Evolutionary conservation across 1,140 invertebrate genomes (phyloP).

Genomic region (Brachionus rotundiformis): DNA sequence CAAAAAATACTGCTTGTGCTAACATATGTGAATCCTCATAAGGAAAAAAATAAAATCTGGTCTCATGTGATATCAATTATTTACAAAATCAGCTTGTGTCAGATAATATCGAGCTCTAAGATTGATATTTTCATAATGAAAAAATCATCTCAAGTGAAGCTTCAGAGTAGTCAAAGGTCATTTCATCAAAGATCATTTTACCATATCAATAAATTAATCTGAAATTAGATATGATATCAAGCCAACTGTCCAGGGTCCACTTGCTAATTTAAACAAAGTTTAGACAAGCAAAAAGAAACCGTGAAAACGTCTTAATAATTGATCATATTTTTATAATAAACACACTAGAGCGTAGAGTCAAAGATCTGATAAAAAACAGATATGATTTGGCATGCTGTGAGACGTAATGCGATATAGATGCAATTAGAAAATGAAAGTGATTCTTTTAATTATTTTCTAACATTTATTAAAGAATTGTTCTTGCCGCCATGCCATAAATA

Average conservation of each 20-base stretch:
- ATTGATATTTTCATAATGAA: not conserved
- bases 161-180: not conserved
- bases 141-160: not conserved
- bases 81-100: not conserved
- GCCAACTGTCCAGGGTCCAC: constrained; percentile 6
- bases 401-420: not conserved
- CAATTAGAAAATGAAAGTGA: not conserved
- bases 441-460: constrained; percentile 2
- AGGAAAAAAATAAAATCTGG: not conserved
- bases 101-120: not conserved
- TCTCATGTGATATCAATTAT: constrained; percentile 11
- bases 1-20: not conserved
- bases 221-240: constrained; percentile 11
- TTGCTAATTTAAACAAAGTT: constrained; percentile 10
- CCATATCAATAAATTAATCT: constrained; percentile 4
- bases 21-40: not conserved
- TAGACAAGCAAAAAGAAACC: not conserved
- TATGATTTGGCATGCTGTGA: not conserved
- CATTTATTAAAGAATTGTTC: not conserved
- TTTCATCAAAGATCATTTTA: not conserved
- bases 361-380: not conserved
- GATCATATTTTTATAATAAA: constrained; percentile 3
- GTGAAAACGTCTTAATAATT: constrained; percentile 9
- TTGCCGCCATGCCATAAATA: not conserved
- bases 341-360: not conserved